Percentiles rank a stretch among this genome's conserved stretches.
These are phyloP conservation scores for Eunapius fragilis DNA, from an alignment of 37 sponge, comb jelly and placozoan genomes.

Conservation along the genomic window DNA sequence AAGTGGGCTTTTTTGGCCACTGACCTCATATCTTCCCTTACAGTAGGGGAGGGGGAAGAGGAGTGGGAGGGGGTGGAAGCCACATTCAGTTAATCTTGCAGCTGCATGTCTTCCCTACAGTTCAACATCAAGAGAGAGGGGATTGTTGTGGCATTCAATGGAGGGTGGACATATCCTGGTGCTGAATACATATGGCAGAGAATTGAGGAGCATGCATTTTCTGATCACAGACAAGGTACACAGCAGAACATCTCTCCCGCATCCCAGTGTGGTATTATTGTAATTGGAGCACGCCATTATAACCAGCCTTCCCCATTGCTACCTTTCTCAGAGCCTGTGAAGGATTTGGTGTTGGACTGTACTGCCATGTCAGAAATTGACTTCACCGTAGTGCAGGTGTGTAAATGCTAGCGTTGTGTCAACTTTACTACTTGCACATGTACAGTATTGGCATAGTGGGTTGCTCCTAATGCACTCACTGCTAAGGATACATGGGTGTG, in stretches of 20 bases:
- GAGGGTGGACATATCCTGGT: constrained; percentile 86
- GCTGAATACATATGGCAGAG: constrained; percentile 73
- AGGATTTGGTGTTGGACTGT: constrained; percentile 58
- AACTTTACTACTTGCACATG: not conserved
- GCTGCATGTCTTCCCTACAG: not conserved
- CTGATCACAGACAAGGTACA: constrained; percentile 6
- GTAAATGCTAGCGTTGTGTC: not conserved
- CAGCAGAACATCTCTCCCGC: not conserved
- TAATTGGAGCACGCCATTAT: not conserved
- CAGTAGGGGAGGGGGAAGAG: not conserved
- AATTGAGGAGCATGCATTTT: constrained; percentile 26
- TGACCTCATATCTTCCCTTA: no score
- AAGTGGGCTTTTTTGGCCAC: no score
- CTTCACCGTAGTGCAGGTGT: constrained; percentile 68
- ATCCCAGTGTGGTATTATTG: not conserved
- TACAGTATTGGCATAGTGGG: no score
- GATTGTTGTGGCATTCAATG: constrained; percentile 62
- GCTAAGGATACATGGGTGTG: no score
- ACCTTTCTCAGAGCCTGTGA: not conserved
- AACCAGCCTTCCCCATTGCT: not conserved
- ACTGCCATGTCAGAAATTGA: constrained; percentile 77
- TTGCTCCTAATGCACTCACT: no score
- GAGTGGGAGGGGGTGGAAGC: not conserved
- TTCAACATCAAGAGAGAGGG: constrained; percentile 6
- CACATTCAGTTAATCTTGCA: not conserved